Conservation (phyloP, 2,888 invertebrate genomes). For the Orchesellides sinensis region DNA sequence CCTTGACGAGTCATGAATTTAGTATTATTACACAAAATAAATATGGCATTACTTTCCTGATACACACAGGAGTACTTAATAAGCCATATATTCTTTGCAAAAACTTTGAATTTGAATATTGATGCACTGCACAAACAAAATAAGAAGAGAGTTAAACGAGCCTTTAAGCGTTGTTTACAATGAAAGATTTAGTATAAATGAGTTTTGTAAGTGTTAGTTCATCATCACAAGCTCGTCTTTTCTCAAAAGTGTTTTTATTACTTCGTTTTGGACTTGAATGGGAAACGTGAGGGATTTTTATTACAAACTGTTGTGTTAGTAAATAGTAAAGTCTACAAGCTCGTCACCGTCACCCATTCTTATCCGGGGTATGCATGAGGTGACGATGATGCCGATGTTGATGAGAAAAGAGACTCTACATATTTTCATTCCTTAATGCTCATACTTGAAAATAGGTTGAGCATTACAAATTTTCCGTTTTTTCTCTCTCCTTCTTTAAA, state of each 20-base stretch:
- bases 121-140: background rate
- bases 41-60: background rate
- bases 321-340: constrained; percentile 41
- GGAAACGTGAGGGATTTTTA: constrained; percentile 56
- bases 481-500: constrained; percentile 31
- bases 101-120: background rate
- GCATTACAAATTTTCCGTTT: constrained; percentile 52
- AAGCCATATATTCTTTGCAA: background rate
- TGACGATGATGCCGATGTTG: constrained; percentile 40
- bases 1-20: constrained; percentile 14
- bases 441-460: constrained; percentile 58
- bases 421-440: constrained; percentile 19
- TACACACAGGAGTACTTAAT: constrained; percentile 8
- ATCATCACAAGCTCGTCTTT: constrained; percentile 32
- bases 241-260: constrained; percentile 50
- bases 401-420: too few species aligned
- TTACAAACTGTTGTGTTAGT: constrained; percentile 46
- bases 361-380: constrained; percentile 4
- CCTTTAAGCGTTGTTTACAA: background rate
- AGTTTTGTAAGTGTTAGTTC: background rate
- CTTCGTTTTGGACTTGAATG: constrained; percentile 49
- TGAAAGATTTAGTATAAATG: background rate
- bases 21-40: background rate
- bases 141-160: background rate
- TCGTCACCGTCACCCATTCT: constrained; percentile 55